phyloP scores from a whole-genome alignment of 2,113 vertebrate genomes.

The Elephas maximus region DNA sequence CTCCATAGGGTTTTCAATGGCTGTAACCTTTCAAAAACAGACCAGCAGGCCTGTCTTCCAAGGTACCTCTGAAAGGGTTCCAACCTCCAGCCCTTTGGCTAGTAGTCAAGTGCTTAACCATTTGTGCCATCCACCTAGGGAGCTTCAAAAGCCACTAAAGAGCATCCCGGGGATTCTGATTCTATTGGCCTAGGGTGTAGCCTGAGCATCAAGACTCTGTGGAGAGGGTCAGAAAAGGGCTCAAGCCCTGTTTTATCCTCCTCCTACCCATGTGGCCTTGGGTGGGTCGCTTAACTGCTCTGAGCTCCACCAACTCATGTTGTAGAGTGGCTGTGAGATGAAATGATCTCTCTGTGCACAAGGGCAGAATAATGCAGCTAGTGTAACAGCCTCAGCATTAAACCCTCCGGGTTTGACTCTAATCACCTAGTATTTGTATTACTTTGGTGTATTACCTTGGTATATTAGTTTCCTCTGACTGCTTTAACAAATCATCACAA shows the following conservation, averaged over 20 bases:
- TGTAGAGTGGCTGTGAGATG: no score
- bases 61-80: not conserved
- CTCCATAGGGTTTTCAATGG: not conserved
- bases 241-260: not conserved
- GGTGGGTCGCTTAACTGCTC: not conserved
- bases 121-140: not conserved
- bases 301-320: not conserved
- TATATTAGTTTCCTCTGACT: not conserved
- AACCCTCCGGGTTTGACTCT: not conserved
- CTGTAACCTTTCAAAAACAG: not conserved
- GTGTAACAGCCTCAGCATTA: not conserved
- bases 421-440: not conserved
- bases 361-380: not conserved
- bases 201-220: rapidly evolving
- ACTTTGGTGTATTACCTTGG: not conserved
- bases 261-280: not conserved
- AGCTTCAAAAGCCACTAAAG: not conserved
- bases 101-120: not conserved
- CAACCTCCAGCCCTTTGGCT: not conserved
- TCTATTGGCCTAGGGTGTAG: not conserved
- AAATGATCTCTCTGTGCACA: not conserved
- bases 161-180: not conserved
- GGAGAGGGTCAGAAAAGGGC: not conserved
- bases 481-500: not conserved
- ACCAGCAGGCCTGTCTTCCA: not conserved